Evolutionary conservation across 2,113 vertebrate genomes (phyloP).

Genomic region (Rhineura floridana): DNA sequence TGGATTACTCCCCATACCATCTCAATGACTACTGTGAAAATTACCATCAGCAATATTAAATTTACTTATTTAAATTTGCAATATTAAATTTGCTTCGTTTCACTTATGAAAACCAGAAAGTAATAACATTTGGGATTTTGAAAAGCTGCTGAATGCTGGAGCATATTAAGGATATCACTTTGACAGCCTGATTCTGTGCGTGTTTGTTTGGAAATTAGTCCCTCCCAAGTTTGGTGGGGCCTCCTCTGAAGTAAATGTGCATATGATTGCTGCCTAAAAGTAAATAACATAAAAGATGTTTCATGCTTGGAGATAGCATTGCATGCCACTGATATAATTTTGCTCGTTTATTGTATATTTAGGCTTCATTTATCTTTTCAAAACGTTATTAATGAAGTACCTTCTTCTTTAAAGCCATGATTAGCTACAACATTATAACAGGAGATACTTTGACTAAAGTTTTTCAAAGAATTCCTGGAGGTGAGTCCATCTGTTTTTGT

Average conservation of each 20-base stretch:
- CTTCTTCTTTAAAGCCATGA: conserved; percentile 85
- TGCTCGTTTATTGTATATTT: conserved; percentile 10
- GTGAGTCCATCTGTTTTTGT: conserved; percentile 70
- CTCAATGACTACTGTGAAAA: neutral
- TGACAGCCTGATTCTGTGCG: neutral
- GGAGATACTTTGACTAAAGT: conserved; percentile 95
- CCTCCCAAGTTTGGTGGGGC: neutral
- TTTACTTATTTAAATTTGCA: no score
- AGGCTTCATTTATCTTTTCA: neutral
- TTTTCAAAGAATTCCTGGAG: conserved; percentile 92
- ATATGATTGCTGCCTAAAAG: neutral
- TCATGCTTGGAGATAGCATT: neutral
- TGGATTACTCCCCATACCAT: neutral
- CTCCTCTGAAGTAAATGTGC: no score
- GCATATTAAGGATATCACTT: neutral
- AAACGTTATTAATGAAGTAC: conserved; percentile 17
- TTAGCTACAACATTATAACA: conserved; percentile 96
- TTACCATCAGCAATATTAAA: fast-evolving
- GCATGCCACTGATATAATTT: neutral
- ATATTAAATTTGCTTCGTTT: no score
- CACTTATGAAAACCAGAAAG: conserved; percentile 1
- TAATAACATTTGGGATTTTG: neutral
- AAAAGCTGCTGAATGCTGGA: neutral
- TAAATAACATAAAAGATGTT: neutral
- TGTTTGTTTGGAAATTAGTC: neutral